Evolutionary conservation across 1,140 invertebrate species (phyloP).

Genomic region (Acromyrmex charruanus): DNA sequence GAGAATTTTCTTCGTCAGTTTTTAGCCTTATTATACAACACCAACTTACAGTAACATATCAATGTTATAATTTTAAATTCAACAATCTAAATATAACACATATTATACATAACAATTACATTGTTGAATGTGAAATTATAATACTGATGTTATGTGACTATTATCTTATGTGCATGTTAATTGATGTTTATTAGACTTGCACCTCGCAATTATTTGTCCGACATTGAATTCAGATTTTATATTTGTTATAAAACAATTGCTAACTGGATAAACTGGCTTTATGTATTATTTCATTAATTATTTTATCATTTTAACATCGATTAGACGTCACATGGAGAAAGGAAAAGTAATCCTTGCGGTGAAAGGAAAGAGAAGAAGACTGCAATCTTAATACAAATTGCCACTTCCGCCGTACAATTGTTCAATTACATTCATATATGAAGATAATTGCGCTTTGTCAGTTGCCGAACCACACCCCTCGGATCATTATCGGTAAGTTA

Average conservation of each 20-base stretch:
- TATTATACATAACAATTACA: too few relatives aligned
- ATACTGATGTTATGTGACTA: too few relatives aligned
- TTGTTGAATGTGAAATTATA: too few relatives aligned
- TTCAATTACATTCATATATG: slow-evolving; percentile 28
- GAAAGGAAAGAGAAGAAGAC: neutral
- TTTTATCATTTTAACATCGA: slow-evolving; percentile 22
- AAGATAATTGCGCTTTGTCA: slow-evolving; percentile 21
- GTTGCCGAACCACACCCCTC: neutral
- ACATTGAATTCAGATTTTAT: neutral
- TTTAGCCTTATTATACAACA: too few relatives aligned
- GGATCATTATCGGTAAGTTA: slow-evolving; percentile 37
- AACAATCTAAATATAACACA: too few relatives aligned
- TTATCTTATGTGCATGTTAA: too few relatives aligned
- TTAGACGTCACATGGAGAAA: neutral
- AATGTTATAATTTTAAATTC: too few relatives aligned
- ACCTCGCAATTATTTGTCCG: neutral
- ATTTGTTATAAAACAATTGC: neutral
- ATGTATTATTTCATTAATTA: neutral
- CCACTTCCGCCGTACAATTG: slow-evolving; percentile 27
- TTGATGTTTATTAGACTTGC: too few relatives aligned
- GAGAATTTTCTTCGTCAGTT: neutral
- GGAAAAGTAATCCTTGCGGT: neutral
- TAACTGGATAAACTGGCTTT: neutral
- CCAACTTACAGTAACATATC: too few relatives aligned
- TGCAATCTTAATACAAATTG: slow-evolving; percentile 12